phyloP scores from a whole-genome alignment of 2,797 vertebrate species.

The Borostomias antarcticus region DNA sequence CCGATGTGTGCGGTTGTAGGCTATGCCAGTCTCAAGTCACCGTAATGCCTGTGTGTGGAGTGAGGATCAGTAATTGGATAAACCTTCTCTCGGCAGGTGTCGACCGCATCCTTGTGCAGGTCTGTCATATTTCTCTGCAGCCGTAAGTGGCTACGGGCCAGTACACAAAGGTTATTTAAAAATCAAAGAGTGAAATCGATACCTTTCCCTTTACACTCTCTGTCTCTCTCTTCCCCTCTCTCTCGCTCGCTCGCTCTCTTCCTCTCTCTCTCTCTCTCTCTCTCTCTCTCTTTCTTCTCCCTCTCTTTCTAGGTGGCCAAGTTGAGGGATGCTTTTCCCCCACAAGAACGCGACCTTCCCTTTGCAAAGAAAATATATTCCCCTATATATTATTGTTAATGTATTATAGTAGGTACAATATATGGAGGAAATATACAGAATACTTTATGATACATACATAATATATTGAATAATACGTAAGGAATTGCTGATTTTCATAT shows the following conservation, averaged over 20 bases:
- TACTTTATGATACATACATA: too few relatives aligned
- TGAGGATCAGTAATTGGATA: constrained; percentile 23
- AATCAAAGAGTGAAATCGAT: constrained; percentile 47
- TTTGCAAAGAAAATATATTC: too few relatives aligned
- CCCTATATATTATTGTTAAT: too few relatives aligned
- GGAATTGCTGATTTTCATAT: too few relatives aligned
- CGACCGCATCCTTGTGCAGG: constrained; percentile 34
- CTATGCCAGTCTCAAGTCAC: too few relatives aligned
- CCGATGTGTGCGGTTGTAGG: too few relatives aligned
- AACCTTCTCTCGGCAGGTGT: constrained; percentile 31
- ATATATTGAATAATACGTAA: too few relatives aligned
- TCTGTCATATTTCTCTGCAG: constrained; percentile 40
- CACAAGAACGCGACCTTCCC: too few relatives aligned
- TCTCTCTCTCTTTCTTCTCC: background rate
- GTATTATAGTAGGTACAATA: too few relatives aligned
- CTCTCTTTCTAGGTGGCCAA: too few relatives aligned
- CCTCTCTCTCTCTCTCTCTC: background rate
- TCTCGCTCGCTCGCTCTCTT: background rate
- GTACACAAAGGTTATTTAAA: constrained; percentile 48
- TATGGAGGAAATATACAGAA: too few relatives aligned
- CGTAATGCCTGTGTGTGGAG: constrained; percentile 6
- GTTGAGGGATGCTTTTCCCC: too few relatives aligned
- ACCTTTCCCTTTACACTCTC: constrained; percentile 23
- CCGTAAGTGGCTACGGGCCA: constrained; percentile 33
- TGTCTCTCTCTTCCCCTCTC: background rate